Percentiles rank a stretch among this genome's conserved stretches.
These are phyloP conservation scores for Campylomormyrus numenius DNA, from an alignment of 2,113 vertebrate species.

Conservation along the genomic window DNA sequence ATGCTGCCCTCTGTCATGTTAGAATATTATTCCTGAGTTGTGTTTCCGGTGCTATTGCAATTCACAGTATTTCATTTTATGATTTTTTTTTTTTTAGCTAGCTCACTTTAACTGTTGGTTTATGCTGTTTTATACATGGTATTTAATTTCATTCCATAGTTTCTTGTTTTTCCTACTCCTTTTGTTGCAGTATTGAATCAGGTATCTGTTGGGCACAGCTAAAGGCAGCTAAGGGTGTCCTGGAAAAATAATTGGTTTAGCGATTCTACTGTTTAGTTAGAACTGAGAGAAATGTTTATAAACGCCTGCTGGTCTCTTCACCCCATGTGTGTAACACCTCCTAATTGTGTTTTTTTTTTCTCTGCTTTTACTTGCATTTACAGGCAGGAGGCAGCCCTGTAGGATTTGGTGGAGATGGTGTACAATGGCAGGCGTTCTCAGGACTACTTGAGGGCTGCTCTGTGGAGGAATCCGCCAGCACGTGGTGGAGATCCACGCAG, in stretches of 20 bases:
- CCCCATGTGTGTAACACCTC: background rate
- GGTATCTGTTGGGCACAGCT: background rate
- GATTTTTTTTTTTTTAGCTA: background rate
- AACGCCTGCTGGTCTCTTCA: background rate
- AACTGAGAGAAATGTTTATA: background rate
- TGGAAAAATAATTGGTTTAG: background rate
- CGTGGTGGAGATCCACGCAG: background rate
- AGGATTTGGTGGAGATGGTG: background rate
- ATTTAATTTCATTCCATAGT: background rate
- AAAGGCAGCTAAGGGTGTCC: background rate
- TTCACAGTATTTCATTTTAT: background rate
- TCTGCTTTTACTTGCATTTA: background rate
- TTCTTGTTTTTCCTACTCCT: background rate
- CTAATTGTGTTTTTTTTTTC: background rate
- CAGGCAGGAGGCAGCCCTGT: background rate
- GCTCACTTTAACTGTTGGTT: background rate
- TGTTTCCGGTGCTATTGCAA: background rate
- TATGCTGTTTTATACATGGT: background rate
- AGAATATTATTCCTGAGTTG: background rate
- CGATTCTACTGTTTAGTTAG: background rate
- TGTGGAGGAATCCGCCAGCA: background rate
- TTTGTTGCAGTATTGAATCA: background rate
- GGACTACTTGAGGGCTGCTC: background rate
- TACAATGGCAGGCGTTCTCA: background rate
- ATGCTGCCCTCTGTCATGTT: background rate